Conservation (phyloP, 1,140 invertebrate genomes). For the Nasonia longicornis region DNA sequence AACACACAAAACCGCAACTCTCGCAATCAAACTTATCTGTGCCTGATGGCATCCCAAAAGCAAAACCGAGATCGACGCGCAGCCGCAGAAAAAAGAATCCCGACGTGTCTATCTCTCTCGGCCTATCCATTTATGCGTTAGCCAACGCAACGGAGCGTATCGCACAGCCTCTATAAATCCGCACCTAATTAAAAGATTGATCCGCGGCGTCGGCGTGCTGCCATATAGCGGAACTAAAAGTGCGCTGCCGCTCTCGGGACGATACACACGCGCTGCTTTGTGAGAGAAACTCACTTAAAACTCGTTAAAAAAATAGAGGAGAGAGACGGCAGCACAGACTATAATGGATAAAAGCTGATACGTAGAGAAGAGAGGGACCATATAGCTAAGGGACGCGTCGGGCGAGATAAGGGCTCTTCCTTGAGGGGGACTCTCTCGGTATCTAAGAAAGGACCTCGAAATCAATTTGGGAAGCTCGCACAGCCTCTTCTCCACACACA, state of each 20-base stretch:
- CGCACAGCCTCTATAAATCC: slow-evolving; percentile 50
- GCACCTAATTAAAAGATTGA: slow-evolving; percentile 56
- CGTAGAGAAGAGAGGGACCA: not conserved
- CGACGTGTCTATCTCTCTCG: not conserved
- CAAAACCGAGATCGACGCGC: not conserved
- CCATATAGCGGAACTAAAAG: slow-evolving; percentile 46
- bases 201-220: slow-evolving; percentile 25
- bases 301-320: slow-evolving; percentile 40
- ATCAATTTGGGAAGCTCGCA: slow-evolving; percentile 61
- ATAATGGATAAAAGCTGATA: slow-evolving; percentile 48
- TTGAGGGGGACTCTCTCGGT: slow-evolving; percentile 22
- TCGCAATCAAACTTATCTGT: not conserved
- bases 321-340: slow-evolving; percentile 23
- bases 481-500: not conserved
- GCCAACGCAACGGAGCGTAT: slow-evolving; percentile 33
- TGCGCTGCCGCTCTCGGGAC: not conserved
- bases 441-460: slow-evolving; percentile 50
- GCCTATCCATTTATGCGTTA: slow-evolving; percentile 14
- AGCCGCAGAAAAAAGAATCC: not conserved
- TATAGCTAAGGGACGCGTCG: slow-evolving; percentile 35
- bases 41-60: not conserved
- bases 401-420: slow-evolving; percentile 55
- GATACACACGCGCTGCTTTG: slow-evolving; percentile 16
- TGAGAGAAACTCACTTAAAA: slow-evolving; percentile 47
- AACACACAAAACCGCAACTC: not conserved